These are phyloP conservation scores for Prosopocoilus inquinatus DNA, from an alignment of 2,888 invertebrate genomes.

Conservation along the genomic window DNA sequence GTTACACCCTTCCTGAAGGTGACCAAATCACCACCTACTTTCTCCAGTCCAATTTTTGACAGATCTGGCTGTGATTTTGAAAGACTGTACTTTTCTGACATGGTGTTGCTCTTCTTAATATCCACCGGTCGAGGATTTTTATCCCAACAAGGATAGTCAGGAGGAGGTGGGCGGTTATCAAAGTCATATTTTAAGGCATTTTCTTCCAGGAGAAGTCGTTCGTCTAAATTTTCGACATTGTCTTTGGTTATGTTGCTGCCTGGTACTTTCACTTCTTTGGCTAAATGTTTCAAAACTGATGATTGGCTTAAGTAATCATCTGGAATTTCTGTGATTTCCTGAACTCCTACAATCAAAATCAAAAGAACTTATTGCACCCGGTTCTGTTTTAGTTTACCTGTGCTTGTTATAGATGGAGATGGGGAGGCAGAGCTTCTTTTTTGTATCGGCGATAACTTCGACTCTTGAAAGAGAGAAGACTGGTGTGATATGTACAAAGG, in stretches of 20 bases:
- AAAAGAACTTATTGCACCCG: no score
- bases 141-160: slow-evolving; percentile 49
- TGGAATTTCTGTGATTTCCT: slow-evolving; percentile 81
- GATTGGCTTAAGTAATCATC: slow-evolving; percentile 82
- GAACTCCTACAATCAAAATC: slow-evolving; percentile 41
- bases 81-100: slow-evolving; percentile 59
- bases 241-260: slow-evolving; percentile 31
- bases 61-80: slow-evolving; percentile 85
- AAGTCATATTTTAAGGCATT: slow-evolving; percentile 26
- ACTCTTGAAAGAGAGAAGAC: slow-evolving; percentile 36
- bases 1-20: slow-evolving; percentile 46
- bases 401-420: slow-evolving; percentile 41
- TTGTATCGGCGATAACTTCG: slow-evolving; percentile 42
- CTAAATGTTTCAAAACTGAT: slow-evolving; percentile 79
- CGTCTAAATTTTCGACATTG: slow-evolving; percentile 26
- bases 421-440: slow-evolving; percentile 45
- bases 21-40: slow-evolving; percentile 35
- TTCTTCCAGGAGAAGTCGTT: slow-evolving; percentile 12
- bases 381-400: slow-evolving; percentile 8
- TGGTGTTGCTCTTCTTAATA: slow-evolving; percentile 35
- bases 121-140: slow-evolving; percentile 42
- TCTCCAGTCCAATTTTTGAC: slow-evolving; percentile 54
- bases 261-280: slow-evolving; percentile 67
- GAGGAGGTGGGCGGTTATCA: slow-evolving; percentile 44
- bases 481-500: slow-evolving; percentile 36